phyloP scores from a whole-genome alignment of 2,113 vertebrate genomes.

The Sinocyclocheilus maitianheensis region DNA sequence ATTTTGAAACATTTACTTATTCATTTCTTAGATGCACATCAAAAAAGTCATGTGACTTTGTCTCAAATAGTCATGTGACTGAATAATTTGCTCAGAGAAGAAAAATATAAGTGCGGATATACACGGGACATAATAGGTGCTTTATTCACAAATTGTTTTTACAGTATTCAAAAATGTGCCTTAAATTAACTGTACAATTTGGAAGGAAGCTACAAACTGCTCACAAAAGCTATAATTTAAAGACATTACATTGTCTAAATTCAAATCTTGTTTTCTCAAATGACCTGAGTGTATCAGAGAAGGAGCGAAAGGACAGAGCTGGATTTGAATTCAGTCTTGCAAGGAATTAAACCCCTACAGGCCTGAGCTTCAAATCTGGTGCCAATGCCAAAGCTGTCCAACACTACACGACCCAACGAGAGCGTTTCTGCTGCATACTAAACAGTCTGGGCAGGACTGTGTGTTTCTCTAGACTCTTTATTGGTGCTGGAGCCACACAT shows the following conservation, averaged over 20 bases:
- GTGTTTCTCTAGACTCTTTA: not conserved
- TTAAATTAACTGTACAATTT: too few species aligned
- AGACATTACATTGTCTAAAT: not conserved
- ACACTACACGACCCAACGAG: not conserved
- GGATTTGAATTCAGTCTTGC: conserved; percentile 2
- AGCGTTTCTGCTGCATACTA: not conserved
- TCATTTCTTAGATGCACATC: too few species aligned
- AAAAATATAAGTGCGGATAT: too few species aligned
- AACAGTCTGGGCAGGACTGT: not conserved
- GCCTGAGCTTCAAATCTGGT: conserved; percentile 13
- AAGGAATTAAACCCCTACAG: conserved; percentile 24
- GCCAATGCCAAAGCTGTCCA: conserved; percentile 22
- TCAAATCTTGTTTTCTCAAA: not conserved
- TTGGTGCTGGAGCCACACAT: not conserved
- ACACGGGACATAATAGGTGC: too few species aligned
- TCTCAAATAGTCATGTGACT: too few species aligned
- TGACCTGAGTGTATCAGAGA: not conserved
- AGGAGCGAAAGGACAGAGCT: not conserved
- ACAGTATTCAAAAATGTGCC: too few species aligned
- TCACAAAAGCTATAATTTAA: not conserved
- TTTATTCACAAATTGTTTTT: too few species aligned
- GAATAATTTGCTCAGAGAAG: too few species aligned
- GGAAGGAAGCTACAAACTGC: too few species aligned
- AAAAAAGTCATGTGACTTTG: too few species aligned
- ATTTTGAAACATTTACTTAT: too few species aligned